Percentiles rank a stretch among this genome's conserved stretches.
Evolutionary conservation across 2,797 vertebrate genomes (phyloP).

Genomic region (Emys orbicularis): DNA sequence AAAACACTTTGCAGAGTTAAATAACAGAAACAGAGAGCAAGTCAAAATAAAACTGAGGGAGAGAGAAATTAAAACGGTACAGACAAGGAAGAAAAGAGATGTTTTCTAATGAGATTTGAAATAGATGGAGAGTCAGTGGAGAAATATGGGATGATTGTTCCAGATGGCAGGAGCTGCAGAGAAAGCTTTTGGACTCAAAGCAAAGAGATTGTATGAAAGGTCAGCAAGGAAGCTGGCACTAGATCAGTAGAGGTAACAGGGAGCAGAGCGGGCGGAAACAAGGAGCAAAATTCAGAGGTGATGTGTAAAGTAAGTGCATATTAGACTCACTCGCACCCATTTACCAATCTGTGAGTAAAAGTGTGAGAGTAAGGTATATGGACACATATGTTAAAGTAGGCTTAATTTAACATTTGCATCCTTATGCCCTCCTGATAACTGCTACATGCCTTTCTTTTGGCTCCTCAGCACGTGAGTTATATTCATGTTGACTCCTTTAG

Average conservation of each 20-base stretch:
- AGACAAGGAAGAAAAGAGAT: rapidly evolving
- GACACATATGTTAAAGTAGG: background rate
- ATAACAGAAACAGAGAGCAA: background rate
- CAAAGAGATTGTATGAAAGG: background rate
- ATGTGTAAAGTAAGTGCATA: background rate
- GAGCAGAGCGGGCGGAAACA: background rate
- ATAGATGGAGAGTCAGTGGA: background rate
- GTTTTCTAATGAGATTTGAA: background rate
- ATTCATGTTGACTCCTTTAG: background rate
- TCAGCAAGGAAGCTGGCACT: background rate
- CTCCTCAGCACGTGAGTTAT: background rate
- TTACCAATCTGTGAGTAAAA: background rate
- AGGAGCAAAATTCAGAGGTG: background rate
- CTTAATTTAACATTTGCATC: background rate
- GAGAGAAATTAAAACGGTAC: background rate
- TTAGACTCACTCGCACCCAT: background rate
- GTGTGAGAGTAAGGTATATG: background rate
- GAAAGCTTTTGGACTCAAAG: background rate
- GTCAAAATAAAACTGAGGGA: background rate
- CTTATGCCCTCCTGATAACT: background rate
- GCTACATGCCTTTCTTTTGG: background rate
- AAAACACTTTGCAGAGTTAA: background rate
- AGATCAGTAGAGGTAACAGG: background rate
- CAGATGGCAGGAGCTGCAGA: background rate
- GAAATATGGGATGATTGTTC: background rate